These are phyloP conservation scores for Drosophila mercatorum DNA, from an alignment of 2,888 invertebrate genomes.

Conservation along the genomic window DNA sequence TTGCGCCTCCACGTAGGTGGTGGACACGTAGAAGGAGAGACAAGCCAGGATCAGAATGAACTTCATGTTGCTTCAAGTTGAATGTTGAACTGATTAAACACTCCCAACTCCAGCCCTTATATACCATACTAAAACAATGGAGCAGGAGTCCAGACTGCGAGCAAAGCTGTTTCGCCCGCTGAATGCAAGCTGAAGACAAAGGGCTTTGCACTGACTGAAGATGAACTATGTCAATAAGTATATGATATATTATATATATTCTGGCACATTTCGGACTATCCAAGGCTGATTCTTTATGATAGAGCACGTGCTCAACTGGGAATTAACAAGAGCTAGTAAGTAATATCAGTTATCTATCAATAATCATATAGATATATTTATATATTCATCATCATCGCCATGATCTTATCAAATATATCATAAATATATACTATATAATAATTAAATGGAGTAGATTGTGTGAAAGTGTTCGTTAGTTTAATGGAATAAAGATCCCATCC, in stretches of 20 bases:
- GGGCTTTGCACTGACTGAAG: neutral
- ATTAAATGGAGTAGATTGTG: no score
- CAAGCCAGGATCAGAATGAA: slow-evolving; percentile 35
- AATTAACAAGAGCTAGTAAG: no score
- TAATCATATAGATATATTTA: no score
- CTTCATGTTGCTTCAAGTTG: slow-evolving; percentile 37
- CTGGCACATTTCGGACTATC: neutral
- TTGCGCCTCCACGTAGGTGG: slow-evolving; percentile 16
- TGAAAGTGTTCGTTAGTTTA: no score
- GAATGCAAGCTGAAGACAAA: neutral
- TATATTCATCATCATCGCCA: no score
- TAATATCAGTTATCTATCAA: no score
- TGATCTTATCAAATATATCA: no score
- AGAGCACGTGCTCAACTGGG: neutral
- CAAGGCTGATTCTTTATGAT: neutral
- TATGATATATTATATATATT: neutral
- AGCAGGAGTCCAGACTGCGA: neutral
- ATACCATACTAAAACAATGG: neutral
- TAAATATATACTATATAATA: no score
- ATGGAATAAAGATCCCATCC: no score
- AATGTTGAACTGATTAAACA: slow-evolving; percentile 26
- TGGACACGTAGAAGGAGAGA: slow-evolving; percentile 32
- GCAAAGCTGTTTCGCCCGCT: neutral
- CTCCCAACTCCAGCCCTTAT: neutral
- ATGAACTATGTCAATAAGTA: neutral